Evolutionary conservation across 1,140 invertebrate genomes (phyloP).

Genomic region (Venustaconcha ellipsiformis): DNA sequence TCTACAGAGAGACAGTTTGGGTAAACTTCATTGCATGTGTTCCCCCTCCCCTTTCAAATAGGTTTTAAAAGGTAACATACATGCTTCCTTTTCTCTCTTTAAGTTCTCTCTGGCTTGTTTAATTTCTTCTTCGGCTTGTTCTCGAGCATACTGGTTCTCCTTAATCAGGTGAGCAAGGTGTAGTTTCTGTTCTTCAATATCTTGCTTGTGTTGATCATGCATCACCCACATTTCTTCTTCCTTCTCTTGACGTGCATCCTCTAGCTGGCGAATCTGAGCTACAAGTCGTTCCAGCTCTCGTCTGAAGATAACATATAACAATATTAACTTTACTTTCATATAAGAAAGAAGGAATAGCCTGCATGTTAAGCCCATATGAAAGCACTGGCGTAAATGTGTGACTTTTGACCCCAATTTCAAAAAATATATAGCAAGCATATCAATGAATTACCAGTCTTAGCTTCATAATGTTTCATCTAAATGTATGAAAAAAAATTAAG

Average conservation of each 20-base stretch:
- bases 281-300: slow-evolving; percentile 50
- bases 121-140: slow-evolving; percentile 44
- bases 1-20: no score
- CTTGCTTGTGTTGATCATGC: slow-evolving; percentile 47
- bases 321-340: not conserved
- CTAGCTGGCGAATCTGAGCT: slow-evolving; percentile 43
- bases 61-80: slow-evolving; percentile 41
- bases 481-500: no score
- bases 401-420: no score
- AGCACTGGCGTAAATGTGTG: no score
- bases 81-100: slow-evolving; percentile 46
- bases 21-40: no score
- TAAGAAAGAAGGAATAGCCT: no score
- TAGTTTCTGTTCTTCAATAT: slow-evolving; percentile 52
- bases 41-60: no score
- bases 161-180: slow-evolving; percentile 35
- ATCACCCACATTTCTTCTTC: slow-evolving; percentile 57
- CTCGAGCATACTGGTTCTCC: slow-evolving; percentile 37
- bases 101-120: slow-evolving; percentile 42
- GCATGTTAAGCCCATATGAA: no score
- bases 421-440: no score
- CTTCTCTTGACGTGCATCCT: slow-evolving; percentile 43
- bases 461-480: no score
- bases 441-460: no score
- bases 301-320: slow-evolving; percentile 33